Evolutionary conservation across 64 coral and sea anemone genomes (phyloP).

Genomic region (Pocillopora damicornis): DNA sequence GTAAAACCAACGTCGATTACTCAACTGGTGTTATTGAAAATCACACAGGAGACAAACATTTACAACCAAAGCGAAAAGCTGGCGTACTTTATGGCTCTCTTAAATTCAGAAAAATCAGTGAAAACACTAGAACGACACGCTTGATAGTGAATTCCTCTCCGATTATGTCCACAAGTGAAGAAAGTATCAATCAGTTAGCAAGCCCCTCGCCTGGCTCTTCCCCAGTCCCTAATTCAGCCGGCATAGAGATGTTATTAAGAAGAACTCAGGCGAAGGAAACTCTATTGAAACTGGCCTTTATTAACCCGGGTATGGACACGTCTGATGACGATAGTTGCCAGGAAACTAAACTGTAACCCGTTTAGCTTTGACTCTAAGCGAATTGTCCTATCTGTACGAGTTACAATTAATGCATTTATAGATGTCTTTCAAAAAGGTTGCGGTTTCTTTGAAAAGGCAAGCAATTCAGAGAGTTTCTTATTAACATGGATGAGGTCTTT

Average conservation of each 20-base stretch:
- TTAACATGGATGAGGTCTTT: too few species aligned
- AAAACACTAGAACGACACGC: neutral
- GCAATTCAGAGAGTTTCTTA: too few species aligned
- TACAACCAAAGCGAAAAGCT: neutral
- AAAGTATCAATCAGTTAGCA: neutral
- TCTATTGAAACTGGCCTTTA: constrained; percentile 1
- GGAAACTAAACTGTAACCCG: constrained; percentile 15
- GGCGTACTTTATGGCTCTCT: constrained; percentile 23
- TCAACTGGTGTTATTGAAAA: neutral
- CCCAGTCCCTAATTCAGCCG: neutral
- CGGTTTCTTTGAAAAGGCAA: too few species aligned
- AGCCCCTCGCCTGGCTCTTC: neutral
- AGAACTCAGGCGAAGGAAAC: neutral
- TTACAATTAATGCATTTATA: too few species aligned
- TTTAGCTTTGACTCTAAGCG: neutral
- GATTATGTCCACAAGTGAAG: neutral
- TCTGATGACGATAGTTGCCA: neutral
- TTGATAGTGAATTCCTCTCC: constrained; percentile 1
- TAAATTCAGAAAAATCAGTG: neutral
- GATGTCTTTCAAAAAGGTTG: too few species aligned
- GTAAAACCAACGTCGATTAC: neutral
- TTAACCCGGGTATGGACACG: neutral
- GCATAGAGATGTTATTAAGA: neutral
- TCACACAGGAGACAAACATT: neutral
- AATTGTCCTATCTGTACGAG: too few species aligned